A percentile compares a stretch with the other conserved stretches of the same genome.
phyloP scores from a whole-genome alignment of 2,113 vertebrate species.

The Chaenocephalus aceratus region DNA sequence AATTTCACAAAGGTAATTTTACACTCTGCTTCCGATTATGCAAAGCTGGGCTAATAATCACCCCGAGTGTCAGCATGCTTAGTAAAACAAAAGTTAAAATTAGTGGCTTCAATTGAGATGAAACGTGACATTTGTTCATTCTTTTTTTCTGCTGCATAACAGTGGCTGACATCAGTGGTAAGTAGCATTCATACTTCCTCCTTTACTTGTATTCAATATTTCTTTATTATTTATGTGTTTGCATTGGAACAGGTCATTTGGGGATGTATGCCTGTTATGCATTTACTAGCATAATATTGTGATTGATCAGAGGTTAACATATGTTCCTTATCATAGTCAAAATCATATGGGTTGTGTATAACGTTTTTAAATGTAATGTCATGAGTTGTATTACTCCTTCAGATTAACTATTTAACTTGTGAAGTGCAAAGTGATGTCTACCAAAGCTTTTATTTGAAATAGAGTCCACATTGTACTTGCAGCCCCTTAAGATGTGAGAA shows the following conservation, averaged over 20 bases:
- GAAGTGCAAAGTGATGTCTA: background rate
- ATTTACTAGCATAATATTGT: background rate
- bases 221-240: background rate
- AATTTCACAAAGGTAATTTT: constrained; percentile 68
- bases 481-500: background rate
- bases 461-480: background rate
- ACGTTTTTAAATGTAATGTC: background rate
- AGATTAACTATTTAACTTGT: background rate
- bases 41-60: constrained; percentile 35
- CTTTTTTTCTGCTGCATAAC: constrained; percentile 58
- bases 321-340: too few species aligned
- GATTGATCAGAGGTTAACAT: background rate
- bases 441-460: background rate
- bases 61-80: constrained; percentile 7
- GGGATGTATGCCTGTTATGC: background rate
- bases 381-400: constrained; percentile 11
- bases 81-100: constrained; percentile 4
- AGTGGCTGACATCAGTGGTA: constrained; percentile 75
- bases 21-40: constrained; percentile 48
- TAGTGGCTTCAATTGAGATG: constrained; percentile 9
- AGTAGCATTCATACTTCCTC: constrained; percentile 58
- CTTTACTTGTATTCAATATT: background rate
- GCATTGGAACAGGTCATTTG: background rate
- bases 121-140: constrained; percentile 30
- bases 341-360: too few species aligned